Evolutionary conservation across 1,140 invertebrate genomes (phyloP), one percentile per base, ranked within the genome.

Genomic region (Pseudomyrmex pallidus): DNA sequence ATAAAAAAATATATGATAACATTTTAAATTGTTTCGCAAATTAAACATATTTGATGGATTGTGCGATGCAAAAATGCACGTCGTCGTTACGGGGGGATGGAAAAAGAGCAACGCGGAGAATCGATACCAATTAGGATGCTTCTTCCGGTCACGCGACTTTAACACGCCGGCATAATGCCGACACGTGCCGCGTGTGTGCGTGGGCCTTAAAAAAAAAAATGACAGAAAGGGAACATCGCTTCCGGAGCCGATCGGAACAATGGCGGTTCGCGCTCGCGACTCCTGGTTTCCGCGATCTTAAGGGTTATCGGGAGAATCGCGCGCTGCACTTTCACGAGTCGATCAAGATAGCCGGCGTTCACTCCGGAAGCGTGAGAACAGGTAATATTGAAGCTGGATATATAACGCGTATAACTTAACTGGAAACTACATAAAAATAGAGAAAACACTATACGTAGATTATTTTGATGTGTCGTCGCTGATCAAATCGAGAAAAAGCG

Each of bases 81-180:
- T 48, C 20, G 48, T 50, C 5, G 0, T 35, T 0, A 35, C 35
- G 35, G 5, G 13, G 17, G 67, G 10, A 46, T 10, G 35, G 61
- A 52, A 22, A 88, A 82, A 64, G 80, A 67, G 84, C 89, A 78
- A 50, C 85, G 66, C 61, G 77, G 0, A 7, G 83, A 91, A 92
- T 94, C 93, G 89, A 94, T 94, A 94, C 93, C 94, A 94, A 94
- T 94, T 94, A 94, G 93, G 93, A 93, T 90, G 91, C 91, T 92
- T 85, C 90, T 93, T 94, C 94, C 93, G 93, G 93, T 93, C 94
- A 92, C 93, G 94, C 94, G 94, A 89, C 88, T 85, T 86, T 86
- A 84, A 84, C 90, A 91, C 89, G 86, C 90, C 74, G 83, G 86
- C 88, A 88, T 86, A 91, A 89, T 90, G 84, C 86, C 85, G 90